Evolutionary conservation across 2,797 vertebrate species (phyloP).

Genomic region (Cossypha polioptera): DNA sequence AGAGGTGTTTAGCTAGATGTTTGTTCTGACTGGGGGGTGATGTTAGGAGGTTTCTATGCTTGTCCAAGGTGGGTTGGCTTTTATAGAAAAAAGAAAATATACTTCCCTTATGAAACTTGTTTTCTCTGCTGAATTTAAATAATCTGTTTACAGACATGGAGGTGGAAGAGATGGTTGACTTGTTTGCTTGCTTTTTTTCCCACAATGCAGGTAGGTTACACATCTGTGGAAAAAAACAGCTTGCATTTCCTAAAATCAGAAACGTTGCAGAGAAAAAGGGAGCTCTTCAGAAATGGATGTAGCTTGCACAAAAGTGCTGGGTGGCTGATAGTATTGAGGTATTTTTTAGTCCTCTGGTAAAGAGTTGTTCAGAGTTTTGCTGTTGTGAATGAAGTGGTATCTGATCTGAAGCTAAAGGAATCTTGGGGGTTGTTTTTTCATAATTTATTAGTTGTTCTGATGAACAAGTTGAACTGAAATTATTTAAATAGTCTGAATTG

Average conservation of each 20-base stretch:
- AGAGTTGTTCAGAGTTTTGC: background rate
- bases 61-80: background rate
- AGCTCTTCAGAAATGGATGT: background rate
- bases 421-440: background rate
- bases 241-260: background rate
- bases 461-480: background rate
- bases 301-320: background rate
- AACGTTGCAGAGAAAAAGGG: background rate
- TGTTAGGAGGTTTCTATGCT: background rate
- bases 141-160: rapidly evolving
- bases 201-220: background rate
- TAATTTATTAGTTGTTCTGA: background rate
- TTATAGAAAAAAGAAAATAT: background rate
- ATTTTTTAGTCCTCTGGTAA: background rate
- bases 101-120: background rate
- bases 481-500: background rate
- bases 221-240: background rate
- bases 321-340: background rate
- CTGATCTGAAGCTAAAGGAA: background rate
- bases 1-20: background rate
- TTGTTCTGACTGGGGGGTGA: rapidly evolving
- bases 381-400: background rate
- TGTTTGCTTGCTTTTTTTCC: background rate
- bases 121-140: background rate
- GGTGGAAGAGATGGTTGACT: background rate